Conservation (phyloP, 1,140 invertebrate species). For the Bombyx mori region DNA sequence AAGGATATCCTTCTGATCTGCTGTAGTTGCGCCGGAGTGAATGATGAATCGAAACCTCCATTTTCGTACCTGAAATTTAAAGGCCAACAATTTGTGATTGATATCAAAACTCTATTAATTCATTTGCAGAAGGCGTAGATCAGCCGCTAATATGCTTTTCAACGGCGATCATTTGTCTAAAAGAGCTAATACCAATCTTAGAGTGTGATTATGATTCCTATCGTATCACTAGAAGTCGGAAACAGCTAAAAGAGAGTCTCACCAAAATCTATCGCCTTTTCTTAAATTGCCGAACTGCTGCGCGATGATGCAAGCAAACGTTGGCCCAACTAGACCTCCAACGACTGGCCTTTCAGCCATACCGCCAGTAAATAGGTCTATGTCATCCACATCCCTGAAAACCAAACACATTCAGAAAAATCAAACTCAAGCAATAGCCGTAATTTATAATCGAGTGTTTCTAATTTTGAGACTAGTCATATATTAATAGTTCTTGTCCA, state of each 20-base stretch:
- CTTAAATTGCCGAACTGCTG: conserved; percentile 91
- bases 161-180: no score
- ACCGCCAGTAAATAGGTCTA: conserved; percentile 93
- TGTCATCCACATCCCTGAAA: conserved; percentile 81
- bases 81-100: conserved; percentile 4
- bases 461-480: no score
- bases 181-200: no score
- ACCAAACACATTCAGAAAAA: neutral
- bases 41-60: conserved; percentile 79
- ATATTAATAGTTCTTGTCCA: no score
- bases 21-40: conserved; percentile 86
- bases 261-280: conserved; percentile 95
- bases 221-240: no score
- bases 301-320: conserved; percentile 95
- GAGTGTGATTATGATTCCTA: no score
- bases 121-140: neutral
- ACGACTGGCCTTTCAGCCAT: conserved; percentile 85
- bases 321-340: conserved; percentile 92
- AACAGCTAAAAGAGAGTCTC: conserved; percentile 5
- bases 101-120: neutral
- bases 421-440: no score
- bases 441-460: no score
- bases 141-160: no score
- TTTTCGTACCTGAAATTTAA: conserved; percentile 79
- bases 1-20: conserved; percentile 87